Evolutionary conservation across 2,888 invertebrate species (phyloP), one percentile per base, ranked within the genome.

Genomic region (Prostheceraeus crozeri): DNA sequence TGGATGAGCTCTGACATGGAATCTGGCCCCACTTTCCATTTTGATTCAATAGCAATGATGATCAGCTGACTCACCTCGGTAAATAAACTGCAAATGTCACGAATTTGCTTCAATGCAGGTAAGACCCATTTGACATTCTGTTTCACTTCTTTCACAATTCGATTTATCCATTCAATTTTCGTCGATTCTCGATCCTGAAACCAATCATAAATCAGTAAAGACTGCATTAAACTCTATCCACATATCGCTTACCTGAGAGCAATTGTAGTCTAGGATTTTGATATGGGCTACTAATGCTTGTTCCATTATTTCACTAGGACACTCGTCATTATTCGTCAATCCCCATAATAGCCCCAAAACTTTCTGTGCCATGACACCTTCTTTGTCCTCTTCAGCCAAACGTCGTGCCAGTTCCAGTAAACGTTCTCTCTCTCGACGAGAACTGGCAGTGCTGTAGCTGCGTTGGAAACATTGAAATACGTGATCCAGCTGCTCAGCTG

Each of bases 331-430:
- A 77, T 93, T 91, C 3, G 93, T 91, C 74, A 96, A 80, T 73
- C 89, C 90, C 94, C 94, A 96, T 77, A 96, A 87, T 45, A 94
- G 80, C 63, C 87, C 88, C 68, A 96, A 79, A 52, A 91, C 85
- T 82, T 94, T 94, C 75, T 90, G 88, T 46, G 94, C 93, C 94
- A 94, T 94, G 8, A 93, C 89, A 54, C 94, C 94, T 76, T 94
- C 91, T 76, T 96, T 94, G 76, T 96, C 94, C 76, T 96, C 94
- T 78, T 96, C 94, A 2, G 94, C 94, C 63, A 96, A 80, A 66
- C 93, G 82, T 65, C 94, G 82, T 68, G 96, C 94, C 65, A 96
- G 81, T 79, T 96, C 94, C 68, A 96, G 78, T 65, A 96, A 80
- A 72, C 91, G 87, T 78, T 96, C 94, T 68, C 91, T 82, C 79